phyloP scores from a whole-genome alignment of 2,113 vertebrate species.

The Asarcornis scutulata region DNA sequence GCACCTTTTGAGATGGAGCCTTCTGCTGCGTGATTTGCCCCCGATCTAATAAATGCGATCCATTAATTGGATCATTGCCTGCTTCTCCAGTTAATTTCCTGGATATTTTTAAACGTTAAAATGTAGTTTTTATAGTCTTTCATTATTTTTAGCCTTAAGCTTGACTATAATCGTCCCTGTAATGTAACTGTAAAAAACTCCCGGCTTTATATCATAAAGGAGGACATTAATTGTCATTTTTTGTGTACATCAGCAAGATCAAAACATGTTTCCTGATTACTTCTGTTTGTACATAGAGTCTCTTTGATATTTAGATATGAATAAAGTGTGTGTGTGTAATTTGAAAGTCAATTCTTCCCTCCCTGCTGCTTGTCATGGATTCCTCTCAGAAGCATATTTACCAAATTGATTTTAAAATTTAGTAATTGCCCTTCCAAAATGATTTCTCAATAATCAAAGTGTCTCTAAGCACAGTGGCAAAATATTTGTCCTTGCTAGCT shows the following conservation, averaged over 20 bases:
- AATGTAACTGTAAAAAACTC: conserved; percentile 67
- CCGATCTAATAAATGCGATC: conserved; percentile 46
- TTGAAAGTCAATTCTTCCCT: conserved; percentile 57
- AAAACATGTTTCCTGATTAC: conserved; percentile 52
- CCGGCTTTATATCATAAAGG: conserved; percentile 35
- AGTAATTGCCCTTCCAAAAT: conserved; percentile 41
- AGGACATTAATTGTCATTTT: conserved; percentile 65
- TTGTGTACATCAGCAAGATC: conserved; percentile 67
- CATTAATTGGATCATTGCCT: conserved; percentile 72
- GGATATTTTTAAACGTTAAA: conserved; percentile 73
- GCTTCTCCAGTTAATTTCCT: conserved; percentile 70
- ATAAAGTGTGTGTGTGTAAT: conserved; percentile 31
- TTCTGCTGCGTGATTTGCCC: conserved; percentile 23
- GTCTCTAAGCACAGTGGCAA: background rate
- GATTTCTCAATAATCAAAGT: conserved; percentile 54
- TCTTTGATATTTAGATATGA: conserved; percentile 62
- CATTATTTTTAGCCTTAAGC: conserved; percentile 70
- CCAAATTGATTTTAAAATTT: conserved; percentile 48
- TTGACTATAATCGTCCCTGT: conserved; percentile 47
- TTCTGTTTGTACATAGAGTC: conserved; percentile 46
- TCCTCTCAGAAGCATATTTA: conserved; percentile 52
- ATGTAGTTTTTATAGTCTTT: conserved; percentile 65
- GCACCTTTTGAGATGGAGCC: background rate
- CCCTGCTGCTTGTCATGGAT: conserved; percentile 38
- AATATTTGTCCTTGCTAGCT: conserved; percentile 21